phyloP scores from a whole-genome alignment of 2,888 invertebrate genomes.

The Carcina quercana region DNA sequence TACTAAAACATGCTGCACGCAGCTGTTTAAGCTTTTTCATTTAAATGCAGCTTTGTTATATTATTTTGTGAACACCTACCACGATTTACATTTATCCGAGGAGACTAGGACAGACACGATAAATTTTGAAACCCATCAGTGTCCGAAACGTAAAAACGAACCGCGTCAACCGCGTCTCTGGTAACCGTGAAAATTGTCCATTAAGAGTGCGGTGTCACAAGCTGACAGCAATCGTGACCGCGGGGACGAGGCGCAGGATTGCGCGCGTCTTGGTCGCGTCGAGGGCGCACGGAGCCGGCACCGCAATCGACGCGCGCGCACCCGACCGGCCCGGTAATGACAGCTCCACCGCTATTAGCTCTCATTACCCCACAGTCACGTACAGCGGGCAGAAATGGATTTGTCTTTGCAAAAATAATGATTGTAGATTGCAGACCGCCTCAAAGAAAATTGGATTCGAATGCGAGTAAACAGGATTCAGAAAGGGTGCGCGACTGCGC shows the following conservation, averaged over 20 bases:
- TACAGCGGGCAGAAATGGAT: constrained; percentile 68
- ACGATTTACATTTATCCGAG: too few relatives aligned
- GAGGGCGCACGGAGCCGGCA: constrained; percentile 23
- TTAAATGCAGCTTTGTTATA: too few relatives aligned
- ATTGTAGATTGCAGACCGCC: constrained; percentile 69
- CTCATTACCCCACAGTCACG: constrained; percentile 70
- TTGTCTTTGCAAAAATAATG: constrained; percentile 73
- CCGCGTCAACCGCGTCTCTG: too few relatives aligned
- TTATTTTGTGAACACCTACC: too few relatives aligned
- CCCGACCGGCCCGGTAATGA: constrained; percentile 48
- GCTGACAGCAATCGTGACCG: constrained; percentile 36
- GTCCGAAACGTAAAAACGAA: too few relatives aligned
- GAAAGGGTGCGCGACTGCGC: constrained; percentile 30
- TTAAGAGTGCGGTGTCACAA: constrained; percentile 35
- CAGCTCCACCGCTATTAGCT: constrained; percentile 59
- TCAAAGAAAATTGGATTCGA: constrained; percentile 67
- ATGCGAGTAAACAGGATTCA: constrained; percentile 56
- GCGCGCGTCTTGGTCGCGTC: constrained; percentile 15
- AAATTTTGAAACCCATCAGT: too few relatives aligned
- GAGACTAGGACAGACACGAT: too few relatives aligned
- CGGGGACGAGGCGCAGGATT: constrained; percentile 18
- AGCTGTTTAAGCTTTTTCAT: too few relatives aligned
- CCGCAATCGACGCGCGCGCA: constrained; percentile 29
- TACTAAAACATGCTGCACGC: too few relatives aligned
- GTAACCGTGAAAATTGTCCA: constrained; percentile 7